Evolutionary conservation across 2,888 invertebrate genomes (phyloP), one percentile per base, ranked within the genome.

Genomic region (Drosophila picticornis): DNA sequence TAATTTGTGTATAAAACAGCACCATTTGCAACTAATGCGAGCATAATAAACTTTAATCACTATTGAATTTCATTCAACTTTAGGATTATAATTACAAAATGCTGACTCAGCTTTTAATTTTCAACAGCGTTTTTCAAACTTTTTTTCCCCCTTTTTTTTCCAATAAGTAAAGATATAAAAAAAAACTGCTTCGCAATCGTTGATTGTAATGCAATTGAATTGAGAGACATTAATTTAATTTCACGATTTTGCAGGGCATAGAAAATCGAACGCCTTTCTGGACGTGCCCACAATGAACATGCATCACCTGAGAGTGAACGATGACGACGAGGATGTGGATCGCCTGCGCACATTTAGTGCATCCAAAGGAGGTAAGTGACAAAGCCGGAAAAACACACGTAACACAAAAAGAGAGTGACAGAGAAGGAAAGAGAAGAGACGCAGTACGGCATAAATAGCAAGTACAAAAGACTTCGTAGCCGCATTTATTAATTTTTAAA

Each of bases 281-380:
- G 96, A 96, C 91, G 96, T 96, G 55, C 96, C 96, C 48, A 90
- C 92, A 76, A 90, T 90, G 84, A 93, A 93, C 80, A 93, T 93
- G 92, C 93, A 93, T 82, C 93, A 93, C 80, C 90, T 93, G 81
- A 92, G 92, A 81, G 91, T 93, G 68, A 92, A 91, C 76, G 93
- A 93, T 80, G 93, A 93, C 62, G 97, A 97, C 90, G 97, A 97
- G 90, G 97, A 98, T 93, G 96, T 97, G 77, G 98, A 98, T 94
- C 95, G 98, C 80, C 95, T 99, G 90, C 95, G 99, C 90, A 97
- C 98, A 83, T 99, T 99, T 94, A 97, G 97, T 94, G 96, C 94
- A 97, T 98, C 88, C 95, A 98, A 98, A 95, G 97, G 97, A 96
- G 95, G 95, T 95, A 94, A 93, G 91, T 90, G 50, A 27, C 48